Evolutionary conservation across 1,140 invertebrate genomes (phyloP), one percentile per base, ranked within the genome.

Genomic region (Potamilus streckersoni): DNA sequence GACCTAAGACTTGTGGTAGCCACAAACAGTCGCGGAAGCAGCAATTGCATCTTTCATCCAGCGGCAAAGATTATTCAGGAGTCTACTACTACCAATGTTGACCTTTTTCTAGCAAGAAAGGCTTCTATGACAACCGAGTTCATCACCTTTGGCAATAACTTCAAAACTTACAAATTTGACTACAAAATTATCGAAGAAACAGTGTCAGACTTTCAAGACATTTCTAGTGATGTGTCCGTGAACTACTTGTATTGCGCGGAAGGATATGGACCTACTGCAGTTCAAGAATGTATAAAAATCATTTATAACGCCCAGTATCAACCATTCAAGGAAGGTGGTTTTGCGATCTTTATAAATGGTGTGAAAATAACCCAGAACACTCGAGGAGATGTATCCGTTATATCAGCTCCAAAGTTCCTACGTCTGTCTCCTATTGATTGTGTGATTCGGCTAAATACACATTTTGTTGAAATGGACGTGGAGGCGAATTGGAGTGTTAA

Each of bases 401-500:
- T 62, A 31, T 68, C 65, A 20, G 73, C 65, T 62, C 73, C 64
- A 55, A 67, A 60, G 20, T 74, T 74, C 31, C 57, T 74, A 19
- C 57, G 73, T 14, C 68, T 74, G 73, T 58, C 61, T 49, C 73
- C 73, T 17, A 17, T 31, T 31, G 59, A 58, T 17, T 68, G 57
- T 57, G 63, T 74, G n/a, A 16, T 74, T 12, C 66, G 73, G 20
- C 58, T 74, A 38, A 68, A 74, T 27, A 74, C 73, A 16, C 65
- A 69, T 17, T 62, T 61, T 55, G 17, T 74, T 49, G 73, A 74
- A 23, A 55, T 69, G n/a, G 65, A 74, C 38, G 62, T 74, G 20
- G 73, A 74, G 56, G 27, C 65, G 16, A 74, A 74, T 38, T 74
- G 73, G 73, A 66, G 62, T 55, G 73, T 74, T 12, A 74, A 74